Base-by-base conservation (phyloP, 1,140 invertebrate species). In the Trachymyrmex septentrionalis region DNA sequence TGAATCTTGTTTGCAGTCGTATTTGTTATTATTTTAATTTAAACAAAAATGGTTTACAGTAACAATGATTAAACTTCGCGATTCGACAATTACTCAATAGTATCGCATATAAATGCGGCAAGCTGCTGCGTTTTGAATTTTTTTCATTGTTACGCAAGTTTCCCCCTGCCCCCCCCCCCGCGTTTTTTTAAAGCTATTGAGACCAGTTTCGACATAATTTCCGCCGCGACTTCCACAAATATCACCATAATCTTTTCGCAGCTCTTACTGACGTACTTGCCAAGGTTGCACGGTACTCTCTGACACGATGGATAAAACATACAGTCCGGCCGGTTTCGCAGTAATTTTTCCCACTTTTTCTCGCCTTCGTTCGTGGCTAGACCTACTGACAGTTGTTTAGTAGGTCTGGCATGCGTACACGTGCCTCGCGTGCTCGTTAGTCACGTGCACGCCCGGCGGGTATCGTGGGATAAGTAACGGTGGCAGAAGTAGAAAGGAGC, bases 381-480 rank as follows among this genome's bases (percentile, higher is more conserved):
- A 78, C 89, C 76, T 69, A 84, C 86, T 82, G 81, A 87, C 86
- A 75, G 57, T 63, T 6, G 69, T 64, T 87, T 85, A 75, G 64
- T 81, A 73, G 77, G 76, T 86, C 88, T 91, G 90, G 90, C 90
- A 91, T 91, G 88, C 88, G 76, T 90, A 86, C 91, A 91, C 90
- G 91, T 91, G 90, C 86, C 80, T 88, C 86, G 86, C 78, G 86
- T 85, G 85, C 64, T 48, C 69, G 30, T 63, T 34, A 55, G 86
- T 91, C 91, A 91, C 91, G 90, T 91, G 90, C 80, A 90, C 59
- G 9, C 59, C 57, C 16, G 44, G 10, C n/a, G 69, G 55, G 48
- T 50, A 78, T 48, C 88, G 88, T 89, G 88, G 80, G 87, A n/a
- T n/a, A n/a, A n/a, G n/a, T n/a, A n/a, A 90, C 85, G 67, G 21